Evolutionary conservation across 2,888 invertebrate species (phyloP).

Genomic region (Netelia inedita): DNA sequence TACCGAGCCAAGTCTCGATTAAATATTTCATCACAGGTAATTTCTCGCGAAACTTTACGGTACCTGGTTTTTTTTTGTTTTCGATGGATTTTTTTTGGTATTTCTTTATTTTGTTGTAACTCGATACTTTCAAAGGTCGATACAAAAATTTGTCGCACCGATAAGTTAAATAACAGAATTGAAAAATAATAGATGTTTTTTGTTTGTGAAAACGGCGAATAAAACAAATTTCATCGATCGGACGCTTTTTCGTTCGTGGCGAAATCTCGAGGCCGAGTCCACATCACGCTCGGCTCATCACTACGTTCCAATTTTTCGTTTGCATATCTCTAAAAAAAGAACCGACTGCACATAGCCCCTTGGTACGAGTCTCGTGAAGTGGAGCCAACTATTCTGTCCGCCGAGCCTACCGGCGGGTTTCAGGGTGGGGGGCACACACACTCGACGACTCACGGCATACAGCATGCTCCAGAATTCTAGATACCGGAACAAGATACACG

Average conservation of each 20-base stretch:
- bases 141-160: background rate
- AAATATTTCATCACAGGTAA: background rate
- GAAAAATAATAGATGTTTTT: background rate
- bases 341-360: slow-evolving; percentile 72
- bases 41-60: background rate
- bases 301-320: slow-evolving; percentile 82
- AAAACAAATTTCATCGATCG: slow-evolving; percentile 17
- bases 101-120: background rate
- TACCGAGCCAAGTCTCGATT: slow-evolving; percentile 7
- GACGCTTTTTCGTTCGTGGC: background rate
- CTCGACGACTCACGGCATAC: slow-evolving; percentile 74
- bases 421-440: slow-evolving; percentile 76
- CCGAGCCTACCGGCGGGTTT: slow-evolving; percentile 77
- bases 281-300: slow-evolving; percentile 37
- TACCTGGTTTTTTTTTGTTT: background rate
- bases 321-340: slow-evolving; percentile 81
- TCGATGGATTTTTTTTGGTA: background rate
- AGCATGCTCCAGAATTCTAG: slow-evolving; percentile 83
- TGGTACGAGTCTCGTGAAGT: slow-evolving; percentile 79
- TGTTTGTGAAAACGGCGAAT: background rate
- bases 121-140: background rate
- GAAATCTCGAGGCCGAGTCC: background rate
- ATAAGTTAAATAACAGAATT: too few species aligned
- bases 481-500: slow-evolving; percentile 79
- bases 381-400: slow-evolving; percentile 82